Base-by-base conservation (phyloP, 2,797 vertebrate species). In the Alcedo atthis region DNA sequence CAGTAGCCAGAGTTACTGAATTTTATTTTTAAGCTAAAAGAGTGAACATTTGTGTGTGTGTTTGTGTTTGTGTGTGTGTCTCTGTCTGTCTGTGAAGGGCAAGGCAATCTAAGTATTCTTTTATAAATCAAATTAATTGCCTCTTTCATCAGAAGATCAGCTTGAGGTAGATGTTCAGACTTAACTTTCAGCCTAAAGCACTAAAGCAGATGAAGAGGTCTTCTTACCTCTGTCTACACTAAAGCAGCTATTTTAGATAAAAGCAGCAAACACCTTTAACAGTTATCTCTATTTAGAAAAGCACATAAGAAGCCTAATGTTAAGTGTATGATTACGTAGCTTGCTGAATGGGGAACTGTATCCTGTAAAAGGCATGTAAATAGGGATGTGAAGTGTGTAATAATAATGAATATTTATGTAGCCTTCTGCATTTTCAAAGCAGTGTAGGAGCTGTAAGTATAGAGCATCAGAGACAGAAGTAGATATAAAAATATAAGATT, bases 391-490 rank as follows among this genome's bases (percentile, higher is more conserved):
- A 91, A 96, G 64, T 85, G 54, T 57, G 35, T 90, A 92, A 92
- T 95, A 92, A 45, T 92, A 89, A 91, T 59, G 81, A 92, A 71
- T 54, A 64, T 88, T 93, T 93, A 45, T 58, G 49, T 37, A 91
- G 57, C 37, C 66, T 71, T 80, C 81, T 82, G 51, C 18, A 51
- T 40, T 88, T 89, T 90, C 54, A 43, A 26, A 93, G 30, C n/a
- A 11, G 33, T 28, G 33, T 21, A 68, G 57, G 55, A 88, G 58
- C 61, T 85, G 15, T 66, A 80, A 85, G 69, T 83, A n/a, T 8
- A 81, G 53, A 87, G 18, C 32, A 73, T 7, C 61, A 78, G 58
- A n/a, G 58, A 55, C 18, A 73, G 71, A 28, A 91, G 51, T 57
- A 90, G 79, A 69, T 53, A 79, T 16, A 59, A 78, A 90, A 92